Evolutionary conservation across 2,113 vertebrate species (phyloP).

Genomic region (human): GRCh38 chr2:157811001-157811500

Average conservation of each 20-base stretch:
- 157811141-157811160: not conserved
- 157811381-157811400: not conserved
- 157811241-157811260: not conserved
- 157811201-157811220: not conserved
- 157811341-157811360: not conserved
- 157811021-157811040: fast-evolving
- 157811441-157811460: not conserved
- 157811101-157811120: not conserved
- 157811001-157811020: not conserved
- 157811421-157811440: not conserved
- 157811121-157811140: not conserved
- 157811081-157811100: fast-evolving
- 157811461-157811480: not conserved
- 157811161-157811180: not conserved
- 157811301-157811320: not conserved
- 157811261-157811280: not conserved
- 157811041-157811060: not conserved
- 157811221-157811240: not conserved
- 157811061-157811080: not conserved
- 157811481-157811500: not conserved
- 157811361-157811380: not conserved
- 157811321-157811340: not conserved
- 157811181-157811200: not conserved
- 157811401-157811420: not conserved
- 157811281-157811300: not conserved